Evolutionary conservation across 1,140 invertebrate species (phyloP).

Genomic region (Adoxophyes honmai): DNA sequence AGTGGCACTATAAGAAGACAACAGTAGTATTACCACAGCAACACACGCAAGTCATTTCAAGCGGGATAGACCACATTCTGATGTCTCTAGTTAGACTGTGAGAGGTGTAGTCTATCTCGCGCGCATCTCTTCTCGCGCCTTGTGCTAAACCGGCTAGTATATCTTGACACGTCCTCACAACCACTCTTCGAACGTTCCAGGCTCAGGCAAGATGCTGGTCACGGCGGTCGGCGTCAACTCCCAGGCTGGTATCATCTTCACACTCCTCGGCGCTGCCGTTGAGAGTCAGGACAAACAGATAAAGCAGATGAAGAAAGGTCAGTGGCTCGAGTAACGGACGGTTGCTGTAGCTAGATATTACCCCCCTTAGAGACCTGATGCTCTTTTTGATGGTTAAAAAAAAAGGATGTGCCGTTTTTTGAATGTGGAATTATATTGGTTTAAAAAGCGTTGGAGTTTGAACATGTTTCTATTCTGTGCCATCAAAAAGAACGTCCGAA

Average conservation of each 20-base stretch:
- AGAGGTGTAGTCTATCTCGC: too few species aligned
- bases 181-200: constrained; percentile 61
- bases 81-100: too few species aligned
- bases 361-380: constrained; percentile 17
- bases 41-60: too few species aligned
- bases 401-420: too few species aligned
- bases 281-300: constrained; percentile 95
- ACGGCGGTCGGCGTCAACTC: constrained; percentile 99
- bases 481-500: constrained; percentile 18
- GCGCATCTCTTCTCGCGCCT: too few species aligned
- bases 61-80: too few species aligned
- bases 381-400: constrained; percentile 19
- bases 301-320: constrained; percentile 96
- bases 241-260: constrained; percentile 99
- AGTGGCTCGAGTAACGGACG: constrained; percentile 52
- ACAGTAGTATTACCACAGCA: too few species aligned
- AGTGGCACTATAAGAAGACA: too few species aligned
- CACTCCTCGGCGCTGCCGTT: constrained; percentile 95
- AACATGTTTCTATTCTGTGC: too few species aligned
- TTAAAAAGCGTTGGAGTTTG: too few species aligned
- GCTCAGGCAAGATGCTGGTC: constrained; percentile 99
- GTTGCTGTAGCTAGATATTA: constrained; percentile 18
- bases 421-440: too few species aligned
- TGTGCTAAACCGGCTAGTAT: too few species aligned
- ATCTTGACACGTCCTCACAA: background rate